These are phyloP conservation scores for Galerucella nymphaeae DNA, from an alignment of 2,888 invertebrate genomes.

Conservation along the genomic window DNA sequence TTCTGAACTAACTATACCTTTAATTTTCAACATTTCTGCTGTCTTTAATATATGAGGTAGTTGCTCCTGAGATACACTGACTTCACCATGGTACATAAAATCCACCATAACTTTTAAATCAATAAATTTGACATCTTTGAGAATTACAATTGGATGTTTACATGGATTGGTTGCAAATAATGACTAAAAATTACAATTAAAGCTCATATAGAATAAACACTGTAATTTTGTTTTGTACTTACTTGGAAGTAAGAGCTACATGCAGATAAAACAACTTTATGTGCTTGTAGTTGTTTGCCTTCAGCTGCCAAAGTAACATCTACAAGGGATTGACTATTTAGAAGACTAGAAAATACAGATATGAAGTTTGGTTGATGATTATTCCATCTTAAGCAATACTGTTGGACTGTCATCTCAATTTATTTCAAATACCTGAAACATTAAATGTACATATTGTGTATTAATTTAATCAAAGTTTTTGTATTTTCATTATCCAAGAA, in stretches of 20 bases:
- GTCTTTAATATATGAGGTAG: conserved; percentile 83
- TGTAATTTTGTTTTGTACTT: conserved; percentile 38
- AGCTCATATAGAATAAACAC: neutral
- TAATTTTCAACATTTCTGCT: conserved; percentile 88
- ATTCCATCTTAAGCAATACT: conserved; percentile 79
- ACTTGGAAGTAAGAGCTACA: conserved; percentile 95
- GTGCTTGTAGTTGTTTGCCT: conserved; percentile 87
- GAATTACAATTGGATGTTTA: conserved; percentile 88
- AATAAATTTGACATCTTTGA: conserved; percentile 88
- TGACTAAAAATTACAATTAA: conserved; percentile 68
- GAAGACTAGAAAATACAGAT: conserved; percentile 85
- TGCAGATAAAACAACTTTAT: conserved; percentile 89
- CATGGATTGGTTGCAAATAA: conserved; percentile 88
- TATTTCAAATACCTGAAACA: neutral
- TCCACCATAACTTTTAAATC: conserved; percentile 90
- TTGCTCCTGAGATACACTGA: conserved; percentile 90
- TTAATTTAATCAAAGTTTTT: too few relatives aligned
- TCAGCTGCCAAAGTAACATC: conserved; percentile 94
- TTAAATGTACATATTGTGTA: neutral
- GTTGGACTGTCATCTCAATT: conserved; percentile 62
- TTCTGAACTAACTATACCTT: conserved; percentile 65
- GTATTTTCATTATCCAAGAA: too few relatives aligned
- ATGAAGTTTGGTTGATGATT: conserved; percentile 95
- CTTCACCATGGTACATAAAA: conserved; percentile 94
- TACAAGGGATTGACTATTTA: conserved; percentile 85